Conservation (phyloP, 1,140 invertebrate species). For the Oscheius sp. region DNA sequence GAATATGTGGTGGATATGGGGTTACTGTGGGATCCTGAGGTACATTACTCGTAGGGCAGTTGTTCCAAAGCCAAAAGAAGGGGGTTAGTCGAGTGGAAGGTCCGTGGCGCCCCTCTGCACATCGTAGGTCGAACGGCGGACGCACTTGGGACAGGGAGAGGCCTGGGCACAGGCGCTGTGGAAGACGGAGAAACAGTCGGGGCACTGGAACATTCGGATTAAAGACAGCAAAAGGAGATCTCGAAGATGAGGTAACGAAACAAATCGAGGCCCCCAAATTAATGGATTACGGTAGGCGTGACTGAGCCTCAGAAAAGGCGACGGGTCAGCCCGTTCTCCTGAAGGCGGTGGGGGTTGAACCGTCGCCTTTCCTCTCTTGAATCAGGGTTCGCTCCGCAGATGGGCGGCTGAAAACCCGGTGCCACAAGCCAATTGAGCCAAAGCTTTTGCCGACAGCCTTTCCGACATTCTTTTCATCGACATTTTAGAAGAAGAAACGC, state of each 20-base stretch:
- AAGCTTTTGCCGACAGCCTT: background rate
- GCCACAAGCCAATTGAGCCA: background rate
- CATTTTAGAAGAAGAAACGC: constrained; percentile 2
- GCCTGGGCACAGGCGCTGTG: constrained; percentile 21
- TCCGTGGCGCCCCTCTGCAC: background rate
- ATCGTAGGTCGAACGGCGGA: constrained; percentile 10
- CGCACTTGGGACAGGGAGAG: constrained; percentile 26
- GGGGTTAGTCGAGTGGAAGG: background rate
- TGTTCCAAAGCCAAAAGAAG: too few species aligned
- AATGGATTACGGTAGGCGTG: background rate
- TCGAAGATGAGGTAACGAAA: background rate
- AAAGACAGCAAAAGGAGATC: too few species aligned
- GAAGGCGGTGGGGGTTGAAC: background rate
- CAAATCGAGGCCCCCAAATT: background rate
- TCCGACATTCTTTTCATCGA: background rate
- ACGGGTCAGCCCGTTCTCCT: background rate
- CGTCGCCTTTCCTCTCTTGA: background rate
- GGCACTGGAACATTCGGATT: constrained; percentile 41
- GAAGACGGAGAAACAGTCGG: constrained; percentile 41
- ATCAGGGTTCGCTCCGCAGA: too few species aligned
- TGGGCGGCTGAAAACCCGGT: too few species aligned
- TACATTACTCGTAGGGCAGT: too few species aligned
- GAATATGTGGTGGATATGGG: too few species aligned
- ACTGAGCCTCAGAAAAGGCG: background rate
- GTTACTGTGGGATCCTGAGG: too few species aligned